Conservation (phyloP, 1,140 invertebrate genomes). For the Nasonia vitripennis region DNA sequence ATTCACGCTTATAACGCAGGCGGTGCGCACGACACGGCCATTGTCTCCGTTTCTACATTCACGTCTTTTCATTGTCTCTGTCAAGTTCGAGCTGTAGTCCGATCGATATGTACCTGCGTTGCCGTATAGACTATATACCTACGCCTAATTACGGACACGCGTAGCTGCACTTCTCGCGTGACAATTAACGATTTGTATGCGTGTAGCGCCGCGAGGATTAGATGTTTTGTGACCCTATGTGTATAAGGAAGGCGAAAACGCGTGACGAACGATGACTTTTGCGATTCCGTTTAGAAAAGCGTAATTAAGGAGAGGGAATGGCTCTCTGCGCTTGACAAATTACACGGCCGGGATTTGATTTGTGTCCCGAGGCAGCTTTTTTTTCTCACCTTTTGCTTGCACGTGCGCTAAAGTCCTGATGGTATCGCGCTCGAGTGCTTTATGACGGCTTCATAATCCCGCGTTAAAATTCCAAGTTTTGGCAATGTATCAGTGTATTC, state of each 20-base stretch:
- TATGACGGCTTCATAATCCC: not conserved
- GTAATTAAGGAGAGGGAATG: slow-evolving; percentile 15
- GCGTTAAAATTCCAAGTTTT: not conserved
- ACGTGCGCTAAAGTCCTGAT: not conserved
- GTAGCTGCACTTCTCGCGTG: slow-evolving; percentile 62
- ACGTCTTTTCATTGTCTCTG: slow-evolving; percentile 28
- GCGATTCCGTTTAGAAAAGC: slow-evolving; percentile 20
- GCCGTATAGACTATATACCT: not conserved
- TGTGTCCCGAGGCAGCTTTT: not conserved
- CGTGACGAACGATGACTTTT: slow-evolving; percentile 37
- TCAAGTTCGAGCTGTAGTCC: slow-evolving; percentile 35
- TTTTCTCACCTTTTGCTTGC: not conserved
- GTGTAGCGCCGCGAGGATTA: not conserved
- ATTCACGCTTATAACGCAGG: not conserved
- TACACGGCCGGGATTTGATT: slow-evolving; percentile 7
- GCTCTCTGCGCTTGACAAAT: slow-evolving; percentile 22
- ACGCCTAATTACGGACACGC: slow-evolving; percentile 62
- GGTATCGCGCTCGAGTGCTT: not conserved
- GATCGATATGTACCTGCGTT: slow-evolving; percentile 58
- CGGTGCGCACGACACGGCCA: not conserved
- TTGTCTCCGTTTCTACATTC: slow-evolving; percentile 11
- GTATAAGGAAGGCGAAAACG: not conserved
- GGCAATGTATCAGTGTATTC: too few species aligned
- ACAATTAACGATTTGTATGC: slow-evolving; percentile 65
- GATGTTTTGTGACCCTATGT: not conserved